Conservation (phyloP, 1,140 invertebrate genomes). For the Caerostris darwini region DNA sequence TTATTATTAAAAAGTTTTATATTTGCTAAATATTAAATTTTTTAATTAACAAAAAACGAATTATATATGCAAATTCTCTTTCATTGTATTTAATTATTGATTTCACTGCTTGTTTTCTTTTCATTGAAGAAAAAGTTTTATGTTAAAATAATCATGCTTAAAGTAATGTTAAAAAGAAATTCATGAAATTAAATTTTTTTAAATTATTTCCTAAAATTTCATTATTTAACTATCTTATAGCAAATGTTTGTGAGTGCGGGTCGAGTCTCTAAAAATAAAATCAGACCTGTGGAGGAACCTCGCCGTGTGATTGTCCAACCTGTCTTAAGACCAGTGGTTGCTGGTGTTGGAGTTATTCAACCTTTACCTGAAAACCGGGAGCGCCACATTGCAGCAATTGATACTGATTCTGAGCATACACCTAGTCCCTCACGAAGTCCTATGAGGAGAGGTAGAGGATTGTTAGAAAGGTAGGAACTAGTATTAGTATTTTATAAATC, state of each 20-base stretch:
- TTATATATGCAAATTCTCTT: too few relatives aligned
- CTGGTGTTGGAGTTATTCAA: slow-evolving; percentile 80
- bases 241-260: slow-evolving; percentile 73
- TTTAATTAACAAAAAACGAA: too few relatives aligned
- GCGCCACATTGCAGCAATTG: not conserved
- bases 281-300: slow-evolving; percentile 61
- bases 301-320: slow-evolving; percentile 79
- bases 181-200: too few relatives aligned
- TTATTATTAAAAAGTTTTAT: too few relatives aligned
- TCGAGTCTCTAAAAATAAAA: slow-evolving; percentile 59
- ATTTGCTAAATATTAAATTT: too few relatives aligned
- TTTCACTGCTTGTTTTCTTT: too few relatives aligned
- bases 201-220: too few relatives aligned
- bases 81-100: too few relatives aligned
- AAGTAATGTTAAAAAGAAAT: too few relatives aligned
- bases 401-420: slow-evolving; percentile 78
- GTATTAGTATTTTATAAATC: not conserved
- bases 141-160: too few relatives aligned
- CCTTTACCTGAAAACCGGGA: slow-evolving; percentile 79
- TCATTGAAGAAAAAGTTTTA: too few relatives aligned
- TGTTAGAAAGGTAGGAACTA: slow-evolving; percentile 81
- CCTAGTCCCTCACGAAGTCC: slow-evolving; percentile 81
- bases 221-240: not conserved
- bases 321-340: slow-evolving; percentile 81
- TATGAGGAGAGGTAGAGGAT: slow-evolving; percentile 85